Percentiles rank a stretch among this genome's conserved stretches.
These are phyloP conservation scores for Acrobasis repandana DNA, from an alignment of 2,888 invertebrate genomes.

Conservation along the genomic window DNA sequence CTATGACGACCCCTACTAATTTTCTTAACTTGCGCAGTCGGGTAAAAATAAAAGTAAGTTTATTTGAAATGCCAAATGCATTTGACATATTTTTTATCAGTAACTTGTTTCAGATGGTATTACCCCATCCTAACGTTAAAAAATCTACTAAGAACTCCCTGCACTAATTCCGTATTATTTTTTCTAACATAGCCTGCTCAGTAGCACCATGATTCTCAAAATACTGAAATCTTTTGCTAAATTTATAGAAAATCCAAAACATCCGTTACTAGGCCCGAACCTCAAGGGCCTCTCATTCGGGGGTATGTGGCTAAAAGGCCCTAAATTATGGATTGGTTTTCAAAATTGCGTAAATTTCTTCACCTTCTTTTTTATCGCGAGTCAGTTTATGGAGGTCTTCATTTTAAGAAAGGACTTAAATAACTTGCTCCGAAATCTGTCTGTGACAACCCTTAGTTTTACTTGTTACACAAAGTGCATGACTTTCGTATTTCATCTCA, in stretches of 20 bases:
- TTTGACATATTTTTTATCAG: too few relatives aligned
- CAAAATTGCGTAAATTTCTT: slow-evolving; percentile 45
- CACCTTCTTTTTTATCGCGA: slow-evolving; percentile 44
- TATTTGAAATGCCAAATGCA: too few relatives aligned
- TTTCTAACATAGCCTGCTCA: background rate
- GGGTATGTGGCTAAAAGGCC: slow-evolving; percentile 52
- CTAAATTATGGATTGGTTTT: slow-evolving; percentile 39
- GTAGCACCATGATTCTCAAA: slow-evolving; percentile 41
- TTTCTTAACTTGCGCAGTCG: too few relatives aligned
- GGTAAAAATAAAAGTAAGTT: too few relatives aligned
- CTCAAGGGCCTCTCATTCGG: slow-evolving; percentile 54
- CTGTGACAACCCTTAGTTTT: slow-evolving; percentile 46
- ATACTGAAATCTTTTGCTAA: slow-evolving; percentile 41
- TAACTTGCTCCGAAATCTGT: slow-evolving; percentile 50
- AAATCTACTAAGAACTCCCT: background rate
- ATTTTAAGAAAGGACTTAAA: slow-evolving; percentile 47
- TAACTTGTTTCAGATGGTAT: background rate
- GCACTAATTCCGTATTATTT: background rate
- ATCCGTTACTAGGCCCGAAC: slow-evolving; percentile 62
- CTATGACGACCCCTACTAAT: too few relatives aligned
- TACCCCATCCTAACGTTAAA: background rate
- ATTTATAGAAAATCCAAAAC: slow-evolving; percentile 49
- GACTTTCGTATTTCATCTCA: slow-evolving; percentile 41
- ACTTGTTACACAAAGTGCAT: slow-evolving; percentile 46
- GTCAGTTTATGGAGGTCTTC: slow-evolving; percentile 50